Evolutionary conservation across 2,888 invertebrate species (phyloP), one percentile per base, ranked within the genome.

Genomic region (Steinernema scapterisci): DNA sequence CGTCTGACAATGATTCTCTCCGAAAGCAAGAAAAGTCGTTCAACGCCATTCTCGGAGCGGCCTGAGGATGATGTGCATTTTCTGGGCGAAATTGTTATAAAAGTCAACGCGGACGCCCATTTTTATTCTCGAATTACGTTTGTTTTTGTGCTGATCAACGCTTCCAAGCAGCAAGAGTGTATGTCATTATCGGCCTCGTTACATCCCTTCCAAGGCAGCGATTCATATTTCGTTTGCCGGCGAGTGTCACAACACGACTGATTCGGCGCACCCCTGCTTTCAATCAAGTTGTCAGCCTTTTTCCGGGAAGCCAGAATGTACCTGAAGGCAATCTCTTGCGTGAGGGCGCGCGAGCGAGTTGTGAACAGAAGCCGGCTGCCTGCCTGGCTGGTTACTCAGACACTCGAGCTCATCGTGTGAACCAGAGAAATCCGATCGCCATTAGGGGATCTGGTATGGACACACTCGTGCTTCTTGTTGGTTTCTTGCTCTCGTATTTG

Each of bases 71-170:
- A 3, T 38, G n/a, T n/a, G 38, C 38, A 3, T 38, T 38, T 38
- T 38, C 38, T 6, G 38, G 38, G 38, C 38, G 9, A 38, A 38
- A 38, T 38, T 9, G 38, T 38, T 38, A 38, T 38, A 38, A 38
- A 38, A 38, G 38, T 38, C 38, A 38, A 38, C 38, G 38, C 38
- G 38, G 9, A 3, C 38, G 9, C 21, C 21, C 23, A 52, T 52
- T 23, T 52, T 19, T 23, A 16, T 11, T 63, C 63, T 63, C 27
- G 11, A 63, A 63, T 63, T 63, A n/a, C 63, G 27, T 19, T 63
- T 63, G 63, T 63, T 63, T 63, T 63, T 63, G 63, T 16, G 31
- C 31, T 63, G 63, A 63, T 63, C 27, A 25, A 13, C 31, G 27
- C 31, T 6, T 31, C 27, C 63, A 16, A 63, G 63, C 27, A 31